These are phyloP conservation scores for Brotula barbata DNA, from an alignment of 2,797 vertebrate genomes.

Conservation along the genomic window DNA sequence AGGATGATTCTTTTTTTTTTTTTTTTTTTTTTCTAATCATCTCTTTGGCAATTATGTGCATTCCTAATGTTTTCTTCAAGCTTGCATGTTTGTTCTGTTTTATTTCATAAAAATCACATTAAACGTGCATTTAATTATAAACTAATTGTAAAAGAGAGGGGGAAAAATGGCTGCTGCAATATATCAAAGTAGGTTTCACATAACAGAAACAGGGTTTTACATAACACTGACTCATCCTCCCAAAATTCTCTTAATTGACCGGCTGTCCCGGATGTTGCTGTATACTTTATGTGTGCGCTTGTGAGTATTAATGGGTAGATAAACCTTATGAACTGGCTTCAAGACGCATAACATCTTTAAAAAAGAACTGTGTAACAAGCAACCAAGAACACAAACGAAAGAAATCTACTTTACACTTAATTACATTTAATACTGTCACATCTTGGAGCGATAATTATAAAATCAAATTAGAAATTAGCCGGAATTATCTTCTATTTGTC, in stretches of 20 bases:
- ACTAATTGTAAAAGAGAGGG: conserved; percentile 51
- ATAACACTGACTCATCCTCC: conserved; percentile 17
- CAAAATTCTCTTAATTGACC: conserved; percentile 30
- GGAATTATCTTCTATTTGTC: conserved; percentile 36
- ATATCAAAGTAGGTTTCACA: conserved; percentile 47
- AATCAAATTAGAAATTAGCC: conserved; percentile 32
- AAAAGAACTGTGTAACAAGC: conserved; percentile 26
- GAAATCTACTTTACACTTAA: conserved; percentile 23
- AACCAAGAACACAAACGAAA: conserved; percentile 15
- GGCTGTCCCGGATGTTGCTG: conserved; percentile 25
- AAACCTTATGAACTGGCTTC: conserved; percentile 53
- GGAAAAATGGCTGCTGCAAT: conserved; percentile 39
- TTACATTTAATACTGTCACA: conserved; percentile 1
- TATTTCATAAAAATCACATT: conserved; percentile 67
- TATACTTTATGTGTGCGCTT: conserved; percentile 19
- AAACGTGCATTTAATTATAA: conserved; percentile 76
- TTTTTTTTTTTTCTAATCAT: conserved; percentile 69
- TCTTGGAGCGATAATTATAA: background rate
- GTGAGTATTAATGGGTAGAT: conserved; percentile 61
- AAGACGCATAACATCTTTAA: conserved; percentile 36
- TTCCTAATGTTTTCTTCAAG: conserved; percentile 69
- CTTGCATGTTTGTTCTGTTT: conserved; percentile 55
- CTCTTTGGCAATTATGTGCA: conserved; percentile 72
- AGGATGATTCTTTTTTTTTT: conserved; percentile 56
- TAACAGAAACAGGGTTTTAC: conserved; percentile 46